Conservation (phyloP, 2,113 vertebrate species). For the Martes martes region DNA sequence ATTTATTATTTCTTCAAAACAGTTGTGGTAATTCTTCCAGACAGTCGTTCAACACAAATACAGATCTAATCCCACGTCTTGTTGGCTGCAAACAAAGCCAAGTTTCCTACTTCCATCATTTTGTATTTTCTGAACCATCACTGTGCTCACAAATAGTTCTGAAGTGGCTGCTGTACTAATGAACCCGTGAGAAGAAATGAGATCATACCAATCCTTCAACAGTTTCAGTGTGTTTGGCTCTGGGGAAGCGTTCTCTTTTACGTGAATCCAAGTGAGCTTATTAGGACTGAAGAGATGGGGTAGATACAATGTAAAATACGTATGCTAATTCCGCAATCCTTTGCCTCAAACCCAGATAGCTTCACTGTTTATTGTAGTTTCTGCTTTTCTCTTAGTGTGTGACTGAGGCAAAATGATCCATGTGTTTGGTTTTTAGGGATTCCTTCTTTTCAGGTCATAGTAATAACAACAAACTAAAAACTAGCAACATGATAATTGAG, state of each 20-base stretch:
- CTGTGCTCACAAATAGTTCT: neutral
- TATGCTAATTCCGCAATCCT: neutral
- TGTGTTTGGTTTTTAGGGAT: conserved; percentile 4
- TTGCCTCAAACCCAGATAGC: neutral
- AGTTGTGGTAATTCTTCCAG: neutral
- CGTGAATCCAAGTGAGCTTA: neutral
- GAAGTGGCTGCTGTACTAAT: neutral
- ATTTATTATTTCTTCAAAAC: conserved; percentile 36
- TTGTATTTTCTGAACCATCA: neutral
- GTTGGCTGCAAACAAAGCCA: neutral
- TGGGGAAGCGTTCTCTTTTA: neutral
- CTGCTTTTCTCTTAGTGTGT: neutral
- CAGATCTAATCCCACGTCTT: neutral
- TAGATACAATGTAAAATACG: neutral
- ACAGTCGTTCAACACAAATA: neutral
- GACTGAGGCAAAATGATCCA: neutral
- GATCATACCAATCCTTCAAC: neutral
- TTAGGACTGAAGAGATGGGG: neutral
- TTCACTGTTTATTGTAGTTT: neutral
- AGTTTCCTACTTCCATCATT: neutral
- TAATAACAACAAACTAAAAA: conserved; percentile 23
- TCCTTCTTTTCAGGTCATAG: neutral
- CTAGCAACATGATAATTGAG: neutral
- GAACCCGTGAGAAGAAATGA: neutral
- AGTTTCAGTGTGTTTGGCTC: neutral